Evolutionary conservation across 2,797 vertebrate genomes (phyloP), one percentile per base, ranked within the genome.

Genomic region (Paedocypris micromegethes): DNA sequence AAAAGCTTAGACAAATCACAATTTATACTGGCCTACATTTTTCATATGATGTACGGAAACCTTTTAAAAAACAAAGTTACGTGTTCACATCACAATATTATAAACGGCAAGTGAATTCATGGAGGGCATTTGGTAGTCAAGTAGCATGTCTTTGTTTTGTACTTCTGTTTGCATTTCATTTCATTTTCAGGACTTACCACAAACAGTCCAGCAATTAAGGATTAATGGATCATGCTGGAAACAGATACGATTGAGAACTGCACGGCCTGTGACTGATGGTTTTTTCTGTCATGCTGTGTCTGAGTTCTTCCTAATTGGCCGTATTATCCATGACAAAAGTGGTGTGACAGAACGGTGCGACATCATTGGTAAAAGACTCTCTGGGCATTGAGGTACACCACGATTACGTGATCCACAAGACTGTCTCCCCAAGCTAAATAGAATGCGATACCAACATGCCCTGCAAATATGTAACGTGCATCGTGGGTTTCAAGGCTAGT

Each of bases 401-500:
- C 58, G 51, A 8, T 58, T 53, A 52, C 56, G 45, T 46, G 48
- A 61, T 66, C 67, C 57, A 39, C 64, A 38, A 5, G 52, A 69
- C 49, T 9, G 4, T 9, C 3, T 37, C 57, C 51, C 46, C 38
- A 0, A 37, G 70, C n/a, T 40, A 70, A 64, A 67, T 7, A 37
- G 53, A 52, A 68, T 64, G 65, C 51, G 49, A 57, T 62, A 63
- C 48, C 43, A 59, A 58, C 37, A 7, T 58, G 43, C 48, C 47
- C 9, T 49, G 5, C 40, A 54, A 59, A 60, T 58, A 66, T 71
- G 57, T 23, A 44, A 37, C 68, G 43, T 60, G 73, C 48, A 50
- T 75, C 37, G 70, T 60, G 57, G 57, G 70, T 59, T 64, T 60
- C 42, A 38, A 55, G 74, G 50, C 70, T 66, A 45, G 74, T 73